phyloP scores from a whole-genome alignment of 2,888 invertebrate species.

The Dynastes tityus region DNA sequence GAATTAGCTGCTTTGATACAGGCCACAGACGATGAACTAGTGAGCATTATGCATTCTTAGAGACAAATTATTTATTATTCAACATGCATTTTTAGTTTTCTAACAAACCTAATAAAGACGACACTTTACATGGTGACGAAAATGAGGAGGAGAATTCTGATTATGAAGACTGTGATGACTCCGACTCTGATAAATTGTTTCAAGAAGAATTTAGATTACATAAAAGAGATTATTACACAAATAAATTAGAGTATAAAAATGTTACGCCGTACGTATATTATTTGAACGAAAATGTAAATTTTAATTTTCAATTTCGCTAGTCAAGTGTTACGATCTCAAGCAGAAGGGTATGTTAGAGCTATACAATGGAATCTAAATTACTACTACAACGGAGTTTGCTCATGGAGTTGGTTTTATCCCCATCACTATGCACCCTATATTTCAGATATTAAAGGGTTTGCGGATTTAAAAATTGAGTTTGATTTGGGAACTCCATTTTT shows the following conservation, averaged over 20 bases:
- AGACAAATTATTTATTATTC: too few relatives aligned
- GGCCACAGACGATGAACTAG: conserved; percentile 72
- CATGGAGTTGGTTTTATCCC: conserved; percentile 99
- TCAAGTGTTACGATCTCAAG: conserved; percentile 85
- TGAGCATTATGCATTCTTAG: not conserved
- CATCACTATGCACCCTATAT: conserved; percentile 98
- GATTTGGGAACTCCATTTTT: conserved; percentile 90
- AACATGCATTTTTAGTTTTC: too few relatives aligned
- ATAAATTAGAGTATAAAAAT: conserved; percentile 86
- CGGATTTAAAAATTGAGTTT: conserved; percentile 81
- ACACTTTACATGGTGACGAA: conserved; percentile 61
- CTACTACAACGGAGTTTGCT: conserved; percentile 96
- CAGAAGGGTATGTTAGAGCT: conserved; percentile 91
- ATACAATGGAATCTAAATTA: conserved; percentile 98
- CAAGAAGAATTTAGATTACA: conserved; percentile 86
- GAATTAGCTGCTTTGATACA: conserved; percentile 77
- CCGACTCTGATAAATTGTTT: conserved; percentile 66
- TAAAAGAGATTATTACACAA: conserved; percentile 93
- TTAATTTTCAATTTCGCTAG: conserved; percentile 69
- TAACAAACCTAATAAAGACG: not conserved
- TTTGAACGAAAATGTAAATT: not conserved
- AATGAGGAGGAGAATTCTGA: conserved; percentile 54
- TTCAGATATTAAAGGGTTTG: conserved; percentile 91
- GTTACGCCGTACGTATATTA: conserved; percentile 80
- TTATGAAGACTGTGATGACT: conserved; percentile 45